phyloP scores from a whole-genome alignment of 2,888 invertebrate species.

The Andrena chrysosceles region DNA sequence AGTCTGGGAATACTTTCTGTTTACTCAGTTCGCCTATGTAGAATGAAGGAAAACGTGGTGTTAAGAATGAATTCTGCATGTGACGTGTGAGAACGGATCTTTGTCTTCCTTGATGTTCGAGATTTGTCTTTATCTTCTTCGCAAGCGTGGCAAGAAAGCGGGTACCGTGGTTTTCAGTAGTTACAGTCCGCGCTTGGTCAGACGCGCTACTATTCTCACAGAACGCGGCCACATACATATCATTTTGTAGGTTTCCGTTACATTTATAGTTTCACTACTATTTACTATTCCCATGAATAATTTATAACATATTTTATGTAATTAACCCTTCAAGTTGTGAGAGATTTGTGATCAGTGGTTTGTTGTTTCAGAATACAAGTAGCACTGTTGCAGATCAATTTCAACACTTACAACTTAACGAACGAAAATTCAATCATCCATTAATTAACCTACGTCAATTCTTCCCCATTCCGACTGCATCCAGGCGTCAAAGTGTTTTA shows the following conservation, averaged over 20 bases:
- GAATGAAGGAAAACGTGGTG: constrained; percentile 8
- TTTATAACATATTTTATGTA: no score
- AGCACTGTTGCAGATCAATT: no score
- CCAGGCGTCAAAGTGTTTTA: neutral
- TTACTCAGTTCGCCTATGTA: neutral
- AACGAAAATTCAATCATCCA: neutral
- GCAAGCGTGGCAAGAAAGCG: constrained; percentile 10
- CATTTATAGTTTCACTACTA: neutral
- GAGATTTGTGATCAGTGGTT: neutral
- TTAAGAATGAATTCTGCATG: constrained; percentile 47
- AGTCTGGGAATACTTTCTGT: neutral
- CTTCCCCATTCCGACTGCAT: neutral
- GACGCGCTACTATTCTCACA: constrained; percentile 6
- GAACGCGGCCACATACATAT: neutral
- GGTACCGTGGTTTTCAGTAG: constrained; percentile 5
- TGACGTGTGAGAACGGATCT: constrained; percentile 25
- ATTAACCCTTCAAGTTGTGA: no score
- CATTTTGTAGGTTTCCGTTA: neutral
- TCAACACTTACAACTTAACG: neutral
- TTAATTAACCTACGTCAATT: neutral
- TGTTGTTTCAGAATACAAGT: neutral
- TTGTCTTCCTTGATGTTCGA: constrained; percentile 24
- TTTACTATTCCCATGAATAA: no score
- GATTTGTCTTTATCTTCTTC: constrained; percentile 15
- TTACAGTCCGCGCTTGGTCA: constrained; percentile 11